Base-by-base conservation (phyloP, 1,140 invertebrate genomes). In the Acarapis woodi region DNA sequence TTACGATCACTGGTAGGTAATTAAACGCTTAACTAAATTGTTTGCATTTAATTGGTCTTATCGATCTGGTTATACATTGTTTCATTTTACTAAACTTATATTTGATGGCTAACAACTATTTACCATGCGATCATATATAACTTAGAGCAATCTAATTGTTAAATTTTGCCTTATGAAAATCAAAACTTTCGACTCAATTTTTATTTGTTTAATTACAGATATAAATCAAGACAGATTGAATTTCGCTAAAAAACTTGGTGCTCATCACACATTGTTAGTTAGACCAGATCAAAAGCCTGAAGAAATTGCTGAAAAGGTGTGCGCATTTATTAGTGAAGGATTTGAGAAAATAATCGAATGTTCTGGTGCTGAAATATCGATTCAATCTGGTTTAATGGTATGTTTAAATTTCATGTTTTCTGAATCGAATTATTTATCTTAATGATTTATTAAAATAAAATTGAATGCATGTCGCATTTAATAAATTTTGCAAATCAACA, bases 191-290 rank as follows among this genome's bases (percentile, higher is more conserved):
- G n/a, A n/a, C n/a, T n/a, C n/a, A n/a, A n/a, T n/a, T n/a, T 19
- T 19, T 15, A 21, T 16, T 37, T 26, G 5, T 21, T 29, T 31
- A n/a, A 2, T 4, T 28, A 3, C 15, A 37, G 52, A 53, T 35
- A 48, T 53, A 21, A 46, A 45, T 32, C 41, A 48, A 33, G 37
- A 36, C 2, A 46, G 58, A 24, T 43, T 60, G 14, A 46, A 51
- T 16, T 24, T 45, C 16, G 85, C 85, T 0, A 74, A 77, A 53
- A 50, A 69, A 46, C 46, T 90, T 22, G 83, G 83, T 4, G 83
- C 82, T 4, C 68, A 79, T 44, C 52, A 59, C 39, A 70, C 65
- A 0, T 42, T 85, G 0, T 54, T 67, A 9, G 56, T 75, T 10
- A 58, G 63, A n/a, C 52, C 55, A n/a, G 53, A 60, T 33, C 35